Conservation (phyloP, 2,888 invertebrate genomes). For the Tetheella fluctuosa region DNA sequence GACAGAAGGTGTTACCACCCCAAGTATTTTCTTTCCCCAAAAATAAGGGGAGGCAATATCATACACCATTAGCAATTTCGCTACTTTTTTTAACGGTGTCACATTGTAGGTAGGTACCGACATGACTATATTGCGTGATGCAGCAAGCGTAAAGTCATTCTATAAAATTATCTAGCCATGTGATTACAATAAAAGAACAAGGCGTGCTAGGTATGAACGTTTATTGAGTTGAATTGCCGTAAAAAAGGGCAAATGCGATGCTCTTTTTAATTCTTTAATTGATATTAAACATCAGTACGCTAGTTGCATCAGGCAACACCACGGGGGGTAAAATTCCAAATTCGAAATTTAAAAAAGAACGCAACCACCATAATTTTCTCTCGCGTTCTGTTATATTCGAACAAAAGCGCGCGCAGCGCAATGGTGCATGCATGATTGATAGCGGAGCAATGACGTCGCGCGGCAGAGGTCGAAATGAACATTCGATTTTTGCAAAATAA, state of each 20-base stretch:
- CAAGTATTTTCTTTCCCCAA: slow-evolving; percentile 77
- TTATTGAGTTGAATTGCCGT: slow-evolving; percentile 19
- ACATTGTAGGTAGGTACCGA: slow-evolving; percentile 53
- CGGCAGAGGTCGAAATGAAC: slow-evolving; percentile 52
- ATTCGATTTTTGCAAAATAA: slow-evolving; percentile 60
- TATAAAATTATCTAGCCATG: slow-evolving; percentile 11
- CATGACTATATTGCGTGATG: slow-evolving; percentile 43
- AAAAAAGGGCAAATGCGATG: slow-evolving; percentile 45
- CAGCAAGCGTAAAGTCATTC: background rate
- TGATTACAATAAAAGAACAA: slow-evolving; percentile 10
- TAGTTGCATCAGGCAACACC: slow-evolving; percentile 51
- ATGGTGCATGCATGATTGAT: slow-evolving; percentile 83
- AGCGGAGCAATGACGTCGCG: slow-evolving; percentile 73
- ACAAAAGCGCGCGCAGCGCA: slow-evolving; percentile 79
- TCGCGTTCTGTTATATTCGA: slow-evolving; percentile 74
- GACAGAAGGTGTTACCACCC: slow-evolving; percentile 81
- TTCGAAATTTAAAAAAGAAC: slow-evolving; percentile 70
- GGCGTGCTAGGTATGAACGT: background rate
- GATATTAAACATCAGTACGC: slow-evolving; percentile 53
- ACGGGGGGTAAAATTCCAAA: slow-evolving; percentile 60
- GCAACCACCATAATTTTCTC: slow-evolving; percentile 69
- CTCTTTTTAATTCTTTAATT: slow-evolving; percentile 71
- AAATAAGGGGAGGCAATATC: slow-evolving; percentile 84
- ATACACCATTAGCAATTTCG: slow-evolving; percentile 85
- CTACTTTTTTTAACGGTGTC: slow-evolving; percentile 83